phyloP scores from a whole-genome alignment of 1,140 invertebrate genomes.

The Penaeus indicus region DNA sequence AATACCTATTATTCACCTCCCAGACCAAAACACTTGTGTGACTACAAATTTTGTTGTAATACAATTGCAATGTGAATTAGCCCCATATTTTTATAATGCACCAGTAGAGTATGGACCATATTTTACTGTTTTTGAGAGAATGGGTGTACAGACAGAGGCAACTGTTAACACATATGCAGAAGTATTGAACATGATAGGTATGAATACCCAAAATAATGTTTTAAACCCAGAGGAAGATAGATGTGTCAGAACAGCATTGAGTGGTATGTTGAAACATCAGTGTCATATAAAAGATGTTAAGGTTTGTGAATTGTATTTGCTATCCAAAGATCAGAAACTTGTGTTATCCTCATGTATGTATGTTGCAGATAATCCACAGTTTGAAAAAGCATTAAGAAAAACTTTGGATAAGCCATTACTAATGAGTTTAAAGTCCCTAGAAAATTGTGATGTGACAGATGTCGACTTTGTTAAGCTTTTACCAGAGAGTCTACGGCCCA shows the following conservation, averaged over 20 bases:
- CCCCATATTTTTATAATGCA: slow-evolving; percentile 4
- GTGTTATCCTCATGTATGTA: slow-evolving; percentile 17
- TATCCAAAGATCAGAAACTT: neutral
- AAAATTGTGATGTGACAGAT: neutral
- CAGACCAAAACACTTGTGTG: neutral
- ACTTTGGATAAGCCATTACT: slow-evolving; percentile 28
- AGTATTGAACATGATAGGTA: neutral
- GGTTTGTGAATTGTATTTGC: slow-evolving; percentile 27
- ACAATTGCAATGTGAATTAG: neutral
- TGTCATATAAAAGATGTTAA: neutral
- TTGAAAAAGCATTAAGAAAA: neutral
- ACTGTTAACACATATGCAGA: neutral
- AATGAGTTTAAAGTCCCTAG: neutral
- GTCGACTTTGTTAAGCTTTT: neutral
- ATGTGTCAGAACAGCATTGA: neutral
- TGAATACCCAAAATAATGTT: too few species aligned
- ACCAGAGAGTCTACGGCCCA: slow-evolving; percentile 29
- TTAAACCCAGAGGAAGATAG: neutral
- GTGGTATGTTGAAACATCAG: neutral
- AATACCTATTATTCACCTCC: neutral
- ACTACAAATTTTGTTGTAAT: neutral
- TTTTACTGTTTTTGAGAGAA: neutral
- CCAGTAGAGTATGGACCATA: neutral
- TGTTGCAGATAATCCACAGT: slow-evolving; percentile 33
- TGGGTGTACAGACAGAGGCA: neutral